phyloP scores from a whole-genome alignment of 2,888 invertebrate species.

The Chromoteleia sp. region DNA sequence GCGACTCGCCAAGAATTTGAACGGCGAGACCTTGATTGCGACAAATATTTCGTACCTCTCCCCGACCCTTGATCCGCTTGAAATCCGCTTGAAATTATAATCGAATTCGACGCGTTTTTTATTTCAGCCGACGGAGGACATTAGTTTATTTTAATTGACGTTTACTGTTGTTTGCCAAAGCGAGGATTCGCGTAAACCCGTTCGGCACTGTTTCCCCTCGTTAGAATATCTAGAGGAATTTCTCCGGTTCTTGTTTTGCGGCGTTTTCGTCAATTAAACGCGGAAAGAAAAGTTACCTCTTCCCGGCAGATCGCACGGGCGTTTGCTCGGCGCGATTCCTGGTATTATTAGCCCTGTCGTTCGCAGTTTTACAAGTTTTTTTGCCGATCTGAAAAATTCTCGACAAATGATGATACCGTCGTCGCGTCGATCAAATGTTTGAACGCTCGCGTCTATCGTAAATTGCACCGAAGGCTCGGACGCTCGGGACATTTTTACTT shows the following conservation, averaged over 20 bases:
- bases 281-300: constrained; percentile 12
- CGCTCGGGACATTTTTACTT: constrained; percentile 30
- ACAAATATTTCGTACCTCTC: constrained; percentile 28
- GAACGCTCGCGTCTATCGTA: constrained; percentile 30
- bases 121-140: constrained; percentile 8
- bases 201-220: neutral
- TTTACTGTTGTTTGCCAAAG: constrained; percentile 36
- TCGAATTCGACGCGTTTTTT: constrained; percentile 6
- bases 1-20: constrained; percentile 16
- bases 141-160: constrained; percentile 49
- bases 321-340: constrained; percentile 12
- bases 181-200: constrained; percentile 10
- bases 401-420: constrained; percentile 51
- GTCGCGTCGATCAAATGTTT: constrained; percentile 31
- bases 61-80: neutral
- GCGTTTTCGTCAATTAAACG: constrained; percentile 28
- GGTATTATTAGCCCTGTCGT: constrained; percentile 37
- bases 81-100: constrained; percentile 24
- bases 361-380: constrained; percentile 39
- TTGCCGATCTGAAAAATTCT: constrained; percentile 22
- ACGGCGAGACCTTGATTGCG: constrained; percentile 15
- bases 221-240: constrained; percentile 25
- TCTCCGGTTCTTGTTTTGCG: neutral
- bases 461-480: constrained; percentile 18
- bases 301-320: neutral